These are phyloP conservation scores for Zaprionus inermis DNA, from an alignment of 1,140 invertebrate genomes.

Conservation along the genomic window DNA sequence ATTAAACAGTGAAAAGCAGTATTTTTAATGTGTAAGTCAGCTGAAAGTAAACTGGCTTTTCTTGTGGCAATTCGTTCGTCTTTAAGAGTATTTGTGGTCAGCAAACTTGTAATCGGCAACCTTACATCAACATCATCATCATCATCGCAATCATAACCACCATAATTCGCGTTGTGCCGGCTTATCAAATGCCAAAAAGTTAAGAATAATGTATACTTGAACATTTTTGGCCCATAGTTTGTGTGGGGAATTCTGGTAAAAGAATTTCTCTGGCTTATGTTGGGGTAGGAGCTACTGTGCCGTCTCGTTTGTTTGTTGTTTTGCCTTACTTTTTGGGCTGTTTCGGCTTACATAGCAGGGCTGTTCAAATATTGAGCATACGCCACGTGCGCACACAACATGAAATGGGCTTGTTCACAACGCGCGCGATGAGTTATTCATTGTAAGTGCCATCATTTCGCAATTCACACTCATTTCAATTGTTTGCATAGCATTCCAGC, in stretches of 20 bases:
- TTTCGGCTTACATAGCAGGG: slow-evolving; percentile 30
- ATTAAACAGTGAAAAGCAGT: not conserved
- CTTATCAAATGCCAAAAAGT: slow-evolving; percentile 77
- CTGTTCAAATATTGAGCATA: slow-evolving; percentile 43
- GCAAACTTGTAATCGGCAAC: slow-evolving; percentile 50
- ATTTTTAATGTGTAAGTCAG: not conserved
- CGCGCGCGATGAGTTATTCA: slow-evolving; percentile 30
- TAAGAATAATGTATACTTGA: slow-evolving; percentile 76
- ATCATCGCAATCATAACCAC: slow-evolving; percentile 58
- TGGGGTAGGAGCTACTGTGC: not conserved
- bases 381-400: slow-evolving; percentile 37
- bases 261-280: slow-evolving; percentile 13
- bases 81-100: slow-evolving; percentile 17
- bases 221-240: slow-evolving; percentile 68
- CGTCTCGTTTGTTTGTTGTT: slow-evolving; percentile 17
- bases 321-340: not conserved
- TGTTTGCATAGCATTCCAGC: slow-evolving; percentile 31
- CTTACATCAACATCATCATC: slow-evolving; percentile 62
- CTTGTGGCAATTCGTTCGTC: not conserved
- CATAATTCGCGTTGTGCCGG: slow-evolving; percentile 66
- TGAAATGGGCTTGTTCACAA: slow-evolving; percentile 10
- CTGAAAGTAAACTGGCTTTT: not conserved
- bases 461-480: slow-evolving; percentile 21
- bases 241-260: slow-evolving; percentile 36
- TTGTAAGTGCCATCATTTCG: slow-evolving; percentile 19